Conservation (phyloP, 2,888 invertebrate species). For the Lasioglossum zephyrum region DNA sequence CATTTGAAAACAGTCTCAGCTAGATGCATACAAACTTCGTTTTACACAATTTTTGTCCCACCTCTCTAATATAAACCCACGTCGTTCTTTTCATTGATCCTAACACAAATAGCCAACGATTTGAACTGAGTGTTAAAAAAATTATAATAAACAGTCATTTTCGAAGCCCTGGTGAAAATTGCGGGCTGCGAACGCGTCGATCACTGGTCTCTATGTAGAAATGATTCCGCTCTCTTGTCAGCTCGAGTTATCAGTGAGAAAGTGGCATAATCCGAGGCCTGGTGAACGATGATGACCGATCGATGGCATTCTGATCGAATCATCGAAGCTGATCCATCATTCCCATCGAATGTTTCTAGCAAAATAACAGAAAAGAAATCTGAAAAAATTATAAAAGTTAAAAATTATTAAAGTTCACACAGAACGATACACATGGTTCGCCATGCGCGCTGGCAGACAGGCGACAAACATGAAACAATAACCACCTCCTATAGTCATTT, state of each 20-base stretch:
- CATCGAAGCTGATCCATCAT: not conserved
- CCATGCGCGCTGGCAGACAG: constrained; percentile 51
- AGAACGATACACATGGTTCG: not conserved
- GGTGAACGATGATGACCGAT: constrained; percentile 23
- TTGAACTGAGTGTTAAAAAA: too few relatives aligned
- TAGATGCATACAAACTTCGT: too few relatives aligned
- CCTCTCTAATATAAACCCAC: too few relatives aligned
- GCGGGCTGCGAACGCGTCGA: not conserved
- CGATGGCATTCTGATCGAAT: constrained; percentile 16
- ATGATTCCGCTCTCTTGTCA: too few relatives aligned
- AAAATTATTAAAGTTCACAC: too few relatives aligned
- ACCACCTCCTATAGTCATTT: constrained; percentile 33
- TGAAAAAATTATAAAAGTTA: too few relatives aligned
- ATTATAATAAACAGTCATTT: too few relatives aligned
- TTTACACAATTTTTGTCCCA: too few relatives aligned
- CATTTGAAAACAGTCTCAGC: too few relatives aligned
- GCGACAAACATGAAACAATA: constrained; percentile 38
- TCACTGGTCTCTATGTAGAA: not conserved
- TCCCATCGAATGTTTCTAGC: not conserved
- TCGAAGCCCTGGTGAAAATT: not conserved
- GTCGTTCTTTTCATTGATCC: too few relatives aligned
- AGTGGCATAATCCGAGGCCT: constrained; percentile 20
- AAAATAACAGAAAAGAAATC: not conserved
- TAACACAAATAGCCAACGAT: too few relatives aligned
- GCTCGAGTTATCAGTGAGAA: not conserved